Percentiles rank a stretch among this genome's conserved stretches.
phyloP scores from a whole-genome alignment of 2,888 invertebrate genomes.

The Drosophila prostipennis region DNA sequence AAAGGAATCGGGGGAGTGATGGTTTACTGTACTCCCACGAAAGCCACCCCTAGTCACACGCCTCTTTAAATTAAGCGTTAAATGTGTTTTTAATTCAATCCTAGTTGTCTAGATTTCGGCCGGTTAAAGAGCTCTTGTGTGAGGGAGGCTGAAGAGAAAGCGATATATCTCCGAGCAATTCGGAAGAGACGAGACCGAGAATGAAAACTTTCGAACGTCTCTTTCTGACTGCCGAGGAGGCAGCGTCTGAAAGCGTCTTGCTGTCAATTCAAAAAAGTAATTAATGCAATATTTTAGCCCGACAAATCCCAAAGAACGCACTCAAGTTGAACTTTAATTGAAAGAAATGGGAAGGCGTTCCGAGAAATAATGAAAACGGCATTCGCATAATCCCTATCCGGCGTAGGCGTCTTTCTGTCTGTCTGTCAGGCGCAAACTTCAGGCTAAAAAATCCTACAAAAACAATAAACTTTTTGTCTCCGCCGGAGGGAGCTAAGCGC shows the following conservation, averaged over 20 bases:
- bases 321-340: constrained; percentile 49
- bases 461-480: constrained; percentile 54
- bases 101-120: constrained; percentile 22
- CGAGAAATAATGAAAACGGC: constrained; percentile 46
- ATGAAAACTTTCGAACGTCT: constrained; percentile 14
- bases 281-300: constrained; percentile 50
- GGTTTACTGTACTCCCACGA: constrained; percentile 1
- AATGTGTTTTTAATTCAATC: constrained; percentile 70
- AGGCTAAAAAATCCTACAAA: constrained; percentile 45
- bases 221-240: neutral
- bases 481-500: constrained; percentile 52
- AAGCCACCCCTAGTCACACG: constrained; percentile 16
- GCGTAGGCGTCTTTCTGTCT: constrained; percentile 52
- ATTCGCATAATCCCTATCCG: constrained; percentile 56
- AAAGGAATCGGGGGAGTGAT: neutral
- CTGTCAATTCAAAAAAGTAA: constrained; percentile 53
- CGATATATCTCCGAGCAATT: constrained; percentile 16
- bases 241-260: neutral
- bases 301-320: constrained; percentile 35
- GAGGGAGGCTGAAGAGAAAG: constrained; percentile 3
- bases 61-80: constrained; percentile 55
- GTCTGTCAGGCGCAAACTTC: constrained; percentile 70
- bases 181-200: constrained; percentile 18
- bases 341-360: constrained; percentile 36
- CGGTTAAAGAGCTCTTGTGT: constrained; percentile 26